Base-by-base conservation (phyloP, 2,113 vertebrate species). In the Ochotona curzoniae region DNA sequence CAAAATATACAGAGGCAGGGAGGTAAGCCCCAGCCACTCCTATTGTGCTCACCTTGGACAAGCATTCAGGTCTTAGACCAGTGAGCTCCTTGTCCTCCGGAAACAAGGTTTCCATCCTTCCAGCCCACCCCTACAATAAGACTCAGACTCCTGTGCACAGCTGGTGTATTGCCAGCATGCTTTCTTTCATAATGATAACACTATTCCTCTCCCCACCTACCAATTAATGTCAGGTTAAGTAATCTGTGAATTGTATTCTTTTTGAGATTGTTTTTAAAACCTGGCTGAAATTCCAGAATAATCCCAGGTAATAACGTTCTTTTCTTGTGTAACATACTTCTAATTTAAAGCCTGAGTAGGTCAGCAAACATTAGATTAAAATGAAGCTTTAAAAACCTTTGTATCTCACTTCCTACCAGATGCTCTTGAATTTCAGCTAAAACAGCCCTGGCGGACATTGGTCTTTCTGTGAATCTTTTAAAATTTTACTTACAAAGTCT, bases 371-470 rank as follows among this genome's bases (percentile, higher is more conserved):
- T 32, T 76, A 60, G 61, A 61, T 92, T 92, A 73, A 28, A 69
- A 44, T 54, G 47, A 17, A 74, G 30, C 11, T 83, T 30, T 44
- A 49, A 51, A 69, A 85, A 30, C 69, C 32, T 21, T 69, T 44
- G 91, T 47, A 15, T 64, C 38, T 88, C 51, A 88, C 26, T 91
- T 84, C 35, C 67, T 14, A 35, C 2, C 49, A 20, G 66, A 9
- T 88, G 23, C 75, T 64, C 83, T 25, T 81, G 23, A 90, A 85
- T 93, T 61, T 44, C 26, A 92, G 38, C 30, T 91, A 78, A 93
- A 94, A 83, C 13, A 66, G 66, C 54, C 60, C 11, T 54, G 38
- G 82, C 9, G 49, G 10, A 25, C 10, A 83, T 47, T 10, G 32
- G 51, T 57, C 28, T 93, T 74, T 64, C 57, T 61, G 51, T 66